Base-by-base conservation (phyloP, 2,113 vertebrate genomes). In the Nesospiza acunhae region DNA sequence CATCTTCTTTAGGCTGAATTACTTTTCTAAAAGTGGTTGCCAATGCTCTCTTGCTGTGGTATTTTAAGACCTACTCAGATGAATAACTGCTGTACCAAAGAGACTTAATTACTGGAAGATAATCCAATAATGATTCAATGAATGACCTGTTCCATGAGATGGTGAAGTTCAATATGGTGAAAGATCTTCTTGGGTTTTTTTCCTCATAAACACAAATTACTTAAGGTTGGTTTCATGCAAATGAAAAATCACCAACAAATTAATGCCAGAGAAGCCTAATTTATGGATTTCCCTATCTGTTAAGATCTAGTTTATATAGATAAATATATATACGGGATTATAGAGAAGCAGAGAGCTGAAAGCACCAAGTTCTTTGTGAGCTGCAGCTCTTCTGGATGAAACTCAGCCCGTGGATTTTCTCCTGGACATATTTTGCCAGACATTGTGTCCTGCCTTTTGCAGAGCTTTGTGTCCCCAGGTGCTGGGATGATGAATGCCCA, bases 41-140 rank as follows among this genome's bases (percentile, higher is more conserved):
- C 87, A 74, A 55, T 62, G n/a, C 22, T 95, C 39, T 94, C 39
- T 67, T 92, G 60, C 76, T 89, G 76, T 84, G 89, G 81, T 81
- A 84, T 56, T 85, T 70, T 64, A 83, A 87, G 69, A 90, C 62
- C 62, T 78, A 30, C 73, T 88, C 56, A 76, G 52, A 83, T 70
- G 39, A 88, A 68, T 87, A 91, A 84, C 62, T 84, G 66, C 68
- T 73, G 4, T 46, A 11, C 39, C 55, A 64, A 46, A 74, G 52
- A 82, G 30, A 46, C 52, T 90, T 89, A 85, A 90, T 75, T 90
- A 90, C 58, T 75, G 78, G 53, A 82, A 82, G 55, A 62, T 74
- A 47, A 92, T 76, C 58, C 68, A 82, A 7, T 76, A 88, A 76
- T 35, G 64, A 84, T 58, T 87, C 81, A 68, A 17, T 72, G 74